Evolutionary conservation across 2,888 invertebrate genomes (phyloP), one percentile per base, ranked within the genome.

Genomic region (Mantis religiosa): DNA sequence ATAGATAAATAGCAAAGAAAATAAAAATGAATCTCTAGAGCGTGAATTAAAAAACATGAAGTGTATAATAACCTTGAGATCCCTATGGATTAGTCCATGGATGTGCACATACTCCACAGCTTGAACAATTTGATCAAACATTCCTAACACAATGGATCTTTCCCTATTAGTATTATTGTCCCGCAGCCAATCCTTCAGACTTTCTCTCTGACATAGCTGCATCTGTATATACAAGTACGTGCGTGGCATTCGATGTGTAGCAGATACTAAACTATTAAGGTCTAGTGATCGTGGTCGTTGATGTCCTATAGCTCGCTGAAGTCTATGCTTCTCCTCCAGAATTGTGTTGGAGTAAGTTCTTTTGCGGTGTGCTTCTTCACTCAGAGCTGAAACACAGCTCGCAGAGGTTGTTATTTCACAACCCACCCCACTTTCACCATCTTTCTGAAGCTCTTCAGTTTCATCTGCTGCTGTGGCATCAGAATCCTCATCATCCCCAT

Each of bases 81-180:
- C 99, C 86, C 99, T 95, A 93, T 99, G 99, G 92, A 99, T 99
- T 0, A 99, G 95, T 0, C 98, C 98, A 91, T 97, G 96, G 0
- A 96, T 93, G 93, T 99, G 99, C 0, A 99, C 98, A 94, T 99
- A 99, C 91, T 98, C 97, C 3, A 99, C 98, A 0, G 99, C 99
- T 89, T 97, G 96, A 0, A 98, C 96, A 92, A 99, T 98, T 93
- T 99, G 99, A 90, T 96, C 95, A 93, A 98, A 98, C 90, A 98
- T 96, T 81, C 94, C 94, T 88, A 96, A 94, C 87, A 96, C 94
- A 92, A 94, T 92, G 0, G 89, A 89, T 82, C 90, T 90, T 90
- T 93, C 92, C 85, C 94, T 92, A 34, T 91, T 89, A 25, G 90
- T 90, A 8, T 92, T 91, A 91, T 96, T 95, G 28, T 94, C 94